Percentiles rank a stretch among this genome's conserved stretches.
phyloP scores from a whole-genome alignment of 2,797 vertebrate species.

The Poecilia picta region DNA sequence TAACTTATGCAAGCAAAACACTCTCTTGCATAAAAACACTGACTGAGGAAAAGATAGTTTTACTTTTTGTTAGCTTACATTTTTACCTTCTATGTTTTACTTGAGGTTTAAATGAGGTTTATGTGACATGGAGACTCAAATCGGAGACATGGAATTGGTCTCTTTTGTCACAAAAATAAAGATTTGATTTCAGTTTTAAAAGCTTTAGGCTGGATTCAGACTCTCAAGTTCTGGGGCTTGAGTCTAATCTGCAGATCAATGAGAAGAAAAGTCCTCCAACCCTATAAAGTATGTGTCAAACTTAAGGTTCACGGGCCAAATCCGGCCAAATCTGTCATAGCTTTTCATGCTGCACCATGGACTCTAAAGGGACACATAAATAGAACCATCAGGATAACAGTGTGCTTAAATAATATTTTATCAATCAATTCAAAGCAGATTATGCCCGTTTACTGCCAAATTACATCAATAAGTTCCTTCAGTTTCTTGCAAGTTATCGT shows the following conservation, averaged over 20 bases:
- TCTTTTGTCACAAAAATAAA: neutral
- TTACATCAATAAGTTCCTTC: no score
- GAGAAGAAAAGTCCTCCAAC: neutral
- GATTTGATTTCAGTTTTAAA: neutral
- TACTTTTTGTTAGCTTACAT: neutral
- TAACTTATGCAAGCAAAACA: conserved; percentile 25
- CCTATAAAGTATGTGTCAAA: neutral
- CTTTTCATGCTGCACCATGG: no score
- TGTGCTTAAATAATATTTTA: no score
- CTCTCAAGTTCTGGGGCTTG: neutral
- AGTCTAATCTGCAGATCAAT: neutral
- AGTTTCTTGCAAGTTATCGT: no score
- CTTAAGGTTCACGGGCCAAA: no score
- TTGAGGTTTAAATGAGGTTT: neutral
- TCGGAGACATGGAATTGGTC: neutral
- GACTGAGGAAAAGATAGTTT: neutral
- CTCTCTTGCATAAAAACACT: neutral
- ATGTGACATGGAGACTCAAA: neutral
- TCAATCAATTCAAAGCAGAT: no score
- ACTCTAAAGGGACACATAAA: no score
- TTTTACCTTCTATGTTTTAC: neutral
- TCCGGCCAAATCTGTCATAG: no score
- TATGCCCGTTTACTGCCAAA: no score
- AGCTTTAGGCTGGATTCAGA: neutral
- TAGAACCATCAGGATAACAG: no score